These are phyloP conservation scores for Drosophila carrolli DNA, from an alignment of 1,140 invertebrate genomes.

Conservation along the genomic window DNA sequence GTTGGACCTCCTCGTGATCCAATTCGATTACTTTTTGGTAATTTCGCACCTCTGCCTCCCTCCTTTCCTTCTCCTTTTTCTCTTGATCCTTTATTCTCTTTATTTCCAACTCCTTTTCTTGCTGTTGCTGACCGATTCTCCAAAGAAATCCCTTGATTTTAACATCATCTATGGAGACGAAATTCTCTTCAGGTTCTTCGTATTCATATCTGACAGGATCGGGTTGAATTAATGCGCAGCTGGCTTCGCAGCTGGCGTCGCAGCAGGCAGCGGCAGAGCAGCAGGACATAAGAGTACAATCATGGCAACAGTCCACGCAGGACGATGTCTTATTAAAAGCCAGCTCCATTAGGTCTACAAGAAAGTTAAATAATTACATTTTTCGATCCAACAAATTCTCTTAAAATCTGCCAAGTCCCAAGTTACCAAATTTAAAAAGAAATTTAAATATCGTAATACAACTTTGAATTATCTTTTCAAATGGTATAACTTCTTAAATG, in stretches of 20 bases:
- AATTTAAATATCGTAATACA: too few species aligned
- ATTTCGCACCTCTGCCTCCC: slow-evolving; percentile 6
- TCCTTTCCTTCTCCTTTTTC: slow-evolving; percentile 18
- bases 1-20: slow-evolving; percentile 61
- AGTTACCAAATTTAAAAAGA: too few species aligned
- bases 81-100: slow-evolving; percentile 7
- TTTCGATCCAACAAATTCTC: too few species aligned
- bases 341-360: slow-evolving; percentile 53
- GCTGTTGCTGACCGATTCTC: slow-evolving; percentile 69
- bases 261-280: slow-evolving; percentile 53
- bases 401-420: too few species aligned
- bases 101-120: slow-evolving; percentile 38
- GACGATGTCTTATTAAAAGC: slow-evolving; percentile 32
- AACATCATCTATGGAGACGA: slow-evolving; percentile 78
- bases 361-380: too few species aligned
- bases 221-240: slow-evolving; percentile 25
- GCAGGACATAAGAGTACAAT: slow-evolving; percentile 46
- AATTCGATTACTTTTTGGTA: slow-evolving; percentile 62
- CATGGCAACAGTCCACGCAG: slow-evolving; percentile 63
- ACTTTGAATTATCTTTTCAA: too few species aligned
- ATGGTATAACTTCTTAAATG: too few species aligned
- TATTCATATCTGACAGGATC: slow-evolving; percentile 64
- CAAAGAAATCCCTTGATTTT: slow-evolving; percentile 71
- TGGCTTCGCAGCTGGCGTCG: slow-evolving; percentile 49
- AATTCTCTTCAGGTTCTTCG: slow-evolving; percentile 79